These are phyloP conservation scores for Exephanes ischioxanthus DNA, from an alignment of 2,888 invertebrate genomes.

Conservation along the genomic window DNA sequence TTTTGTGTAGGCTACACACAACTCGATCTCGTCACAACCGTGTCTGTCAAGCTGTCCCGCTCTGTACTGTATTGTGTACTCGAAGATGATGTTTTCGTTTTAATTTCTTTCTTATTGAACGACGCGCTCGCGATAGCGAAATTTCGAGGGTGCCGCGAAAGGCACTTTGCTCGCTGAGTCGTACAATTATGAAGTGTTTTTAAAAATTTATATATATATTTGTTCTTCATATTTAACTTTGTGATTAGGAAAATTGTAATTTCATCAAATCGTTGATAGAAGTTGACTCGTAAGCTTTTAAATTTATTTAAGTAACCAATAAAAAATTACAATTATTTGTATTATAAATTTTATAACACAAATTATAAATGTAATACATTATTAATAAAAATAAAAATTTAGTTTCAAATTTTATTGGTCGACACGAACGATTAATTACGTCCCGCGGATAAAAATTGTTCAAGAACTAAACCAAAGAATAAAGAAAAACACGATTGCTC, in stretches of 20 bases:
- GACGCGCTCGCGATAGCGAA: not conserved
- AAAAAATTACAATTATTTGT: not conserved
- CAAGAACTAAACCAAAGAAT: too few relatives aligned
- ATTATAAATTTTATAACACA: not conserved
- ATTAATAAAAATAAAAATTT: too few relatives aligned
- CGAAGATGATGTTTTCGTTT: slow-evolving; percentile 15
- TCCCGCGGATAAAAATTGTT: too few relatives aligned
- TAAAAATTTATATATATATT: not conserved
- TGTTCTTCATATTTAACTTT: not conserved
- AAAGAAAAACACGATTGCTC: too few relatives aligned
- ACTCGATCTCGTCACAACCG: not conserved
- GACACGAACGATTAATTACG: too few relatives aligned
- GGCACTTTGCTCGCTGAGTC: not conserved
- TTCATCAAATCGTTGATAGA: not conserved
- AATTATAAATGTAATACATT: not conserved
- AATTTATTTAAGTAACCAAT: too few relatives aligned
- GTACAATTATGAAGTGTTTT: not conserved
- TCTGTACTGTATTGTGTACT: slow-evolving; percentile 20
- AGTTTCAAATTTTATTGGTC: too few relatives aligned
- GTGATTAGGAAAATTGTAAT: not conserved
- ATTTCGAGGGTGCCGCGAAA: not conserved
- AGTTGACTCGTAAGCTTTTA: too few relatives aligned
- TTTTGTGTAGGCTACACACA: slow-evolving; percentile 32
- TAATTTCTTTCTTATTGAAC: not conserved
- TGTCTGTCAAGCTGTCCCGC: slow-evolving; percentile 5